Evolutionary conservation across 2,113 vertebrate species (phyloP), one percentile per base, ranked within the genome.

Genomic region (Lepidothrix coronata): DNA sequence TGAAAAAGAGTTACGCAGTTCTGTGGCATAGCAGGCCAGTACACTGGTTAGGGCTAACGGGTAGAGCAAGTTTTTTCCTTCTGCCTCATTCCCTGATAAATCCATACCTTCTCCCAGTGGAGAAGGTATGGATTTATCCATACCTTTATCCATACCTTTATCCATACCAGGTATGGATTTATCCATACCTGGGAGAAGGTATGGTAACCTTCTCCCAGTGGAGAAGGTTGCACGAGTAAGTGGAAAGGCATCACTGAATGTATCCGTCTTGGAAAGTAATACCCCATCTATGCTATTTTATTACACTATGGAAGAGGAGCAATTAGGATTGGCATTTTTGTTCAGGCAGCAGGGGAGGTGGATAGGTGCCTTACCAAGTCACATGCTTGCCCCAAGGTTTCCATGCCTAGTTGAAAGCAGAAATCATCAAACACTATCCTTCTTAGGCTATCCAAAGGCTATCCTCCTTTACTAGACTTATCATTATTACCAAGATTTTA

Each of bases 11-110:
- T 63, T 63, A 12, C 12, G 18, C 23, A 31, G 19, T 59, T 77
- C 35, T 0, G 0, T 85, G 65, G 22, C 39, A 30, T 23, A 57
- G 44, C 39, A 88, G 54, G 27, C 23, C 1, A 0, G 2, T 44
- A 31, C 17, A 8, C 11, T 77, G 6, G 5, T 62, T 76, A 58
- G n/a, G 24, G 10, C 35, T 67, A 35, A 43, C 5, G 4, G 31
- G 10, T 35, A 48, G 15, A 84, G 15, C 37, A 67, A 52, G 13
- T 9, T 67, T 72, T 58, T 71, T 41, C 37, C 37, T 84, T 66
- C 20, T 8, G 31, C 19, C n/a, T 68, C 39, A 16, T 88, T 61
- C 37, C 19, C 31, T 55, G 30, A 21, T 66, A 71, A 82, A 75
- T 41, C 46, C 55, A 44, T 15, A 39, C n/a, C 27, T 71, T 81